Percentiles rank a stretch among this genome's conserved stretches.
Evolutionary conservation across 2,797 vertebrate genomes (phyloP).

Genomic region (Gobio occitaniae): DNA sequence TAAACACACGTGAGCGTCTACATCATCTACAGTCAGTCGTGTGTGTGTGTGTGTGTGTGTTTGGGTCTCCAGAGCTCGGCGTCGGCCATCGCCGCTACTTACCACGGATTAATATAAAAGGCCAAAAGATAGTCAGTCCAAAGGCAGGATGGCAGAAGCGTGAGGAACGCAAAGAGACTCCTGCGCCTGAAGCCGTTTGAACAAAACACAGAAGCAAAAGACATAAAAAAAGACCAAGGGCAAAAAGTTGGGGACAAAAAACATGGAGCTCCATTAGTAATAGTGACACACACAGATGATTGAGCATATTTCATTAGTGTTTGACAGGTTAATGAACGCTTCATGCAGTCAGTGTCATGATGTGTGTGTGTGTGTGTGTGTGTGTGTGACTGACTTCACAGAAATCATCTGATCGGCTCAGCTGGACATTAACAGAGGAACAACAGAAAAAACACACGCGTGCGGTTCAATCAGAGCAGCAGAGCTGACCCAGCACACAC

Average conservation of each 20-base stretch:
- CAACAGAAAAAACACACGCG: neutral
- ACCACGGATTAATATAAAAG: conserved; percentile 99
- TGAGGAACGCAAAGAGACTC: conserved; percentile 99
- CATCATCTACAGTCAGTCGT: conserved; percentile 26
- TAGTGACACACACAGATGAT: conserved; percentile 70
- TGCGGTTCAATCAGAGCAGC: neutral
- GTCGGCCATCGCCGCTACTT: conserved; percentile 81
- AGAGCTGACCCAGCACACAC: no score
- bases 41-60: conserved; percentile 51
- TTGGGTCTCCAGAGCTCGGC: conserved; percentile 67
- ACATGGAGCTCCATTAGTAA: conserved; percentile 79
- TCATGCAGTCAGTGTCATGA: conserved; percentile 70
- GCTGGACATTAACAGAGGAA: neutral
- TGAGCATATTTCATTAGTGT: conserved; percentile 72
- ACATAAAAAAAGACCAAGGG: conserved; percentile 71
- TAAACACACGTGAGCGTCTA: neutral
- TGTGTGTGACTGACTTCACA: neutral
- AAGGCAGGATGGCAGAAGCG: conserved; percentile 99
- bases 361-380: neutral
- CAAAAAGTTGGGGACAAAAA: conserved; percentile 73
- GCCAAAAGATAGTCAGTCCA: conserved; percentile 99
- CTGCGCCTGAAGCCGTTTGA: conserved; percentile 87
- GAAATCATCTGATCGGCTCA: neutral
- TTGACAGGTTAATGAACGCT: conserved; percentile 79
- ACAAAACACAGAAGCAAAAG: conserved; percentile 54